These are phyloP conservation scores for Panthera uncia DNA, from an alignment of 2,113 vertebrate species.

Conservation along the genomic window DNA sequence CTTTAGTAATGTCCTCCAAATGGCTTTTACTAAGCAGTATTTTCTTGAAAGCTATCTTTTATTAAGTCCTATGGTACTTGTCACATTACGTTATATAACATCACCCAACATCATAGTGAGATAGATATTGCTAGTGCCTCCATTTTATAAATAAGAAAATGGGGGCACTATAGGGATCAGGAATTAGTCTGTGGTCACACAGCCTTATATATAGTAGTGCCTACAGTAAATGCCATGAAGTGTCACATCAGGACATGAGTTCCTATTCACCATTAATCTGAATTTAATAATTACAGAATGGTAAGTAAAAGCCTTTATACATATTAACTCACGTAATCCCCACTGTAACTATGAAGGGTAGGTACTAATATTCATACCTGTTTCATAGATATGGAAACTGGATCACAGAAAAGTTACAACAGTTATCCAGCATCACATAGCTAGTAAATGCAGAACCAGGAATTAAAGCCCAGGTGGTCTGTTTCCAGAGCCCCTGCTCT, in stretches of 20 bases:
- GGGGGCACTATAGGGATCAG: background rate
- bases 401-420: background rate
- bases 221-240: background rate
- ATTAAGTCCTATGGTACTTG: background rate
- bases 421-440: background rate
- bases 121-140: background rate
- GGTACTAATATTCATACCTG: background rate
- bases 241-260: background rate
- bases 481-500: background rate
- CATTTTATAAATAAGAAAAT: slow-evolving; percentile 19
- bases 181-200: background rate
- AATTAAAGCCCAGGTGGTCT: background rate
- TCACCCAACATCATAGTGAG: background rate
- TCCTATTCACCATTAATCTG: background rate
- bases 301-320: background rate
- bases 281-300: background rate
- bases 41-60: background rate
- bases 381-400: background rate
- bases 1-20: background rate
- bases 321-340: background rate
- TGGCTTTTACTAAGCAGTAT: background rate
- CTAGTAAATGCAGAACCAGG: background rate
- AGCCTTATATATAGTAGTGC: background rate
- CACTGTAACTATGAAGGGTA: background rate
- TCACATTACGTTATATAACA: background rate